Base-by-base conservation (phyloP, 2,113 vertebrate genomes). In the Toxotes jaculatrix region DNA sequence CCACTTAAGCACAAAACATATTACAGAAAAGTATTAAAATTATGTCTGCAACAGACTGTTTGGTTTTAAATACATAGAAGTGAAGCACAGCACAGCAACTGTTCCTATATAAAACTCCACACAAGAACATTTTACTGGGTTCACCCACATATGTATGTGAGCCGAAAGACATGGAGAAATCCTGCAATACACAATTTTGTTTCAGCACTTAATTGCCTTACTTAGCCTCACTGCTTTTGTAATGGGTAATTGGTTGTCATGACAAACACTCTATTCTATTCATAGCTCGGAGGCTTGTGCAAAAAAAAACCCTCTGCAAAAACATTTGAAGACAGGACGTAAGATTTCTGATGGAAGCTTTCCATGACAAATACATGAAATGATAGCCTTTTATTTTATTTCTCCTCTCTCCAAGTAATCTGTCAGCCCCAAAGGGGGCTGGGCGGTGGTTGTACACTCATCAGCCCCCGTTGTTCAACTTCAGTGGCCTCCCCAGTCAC, bases 171-270 rank as follows among this genome's bases (percentile, higher is more conserved):
- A 71, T 45, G 2, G 64, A 61, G 69, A 69, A 56, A 75, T 57
- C 45, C 27, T 60, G 70, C 71, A 75, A 83, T 49, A 80, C 76
- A 72, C 78, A 57, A 74, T 88, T 88, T 91, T 56, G 53, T 90
- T 84, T 88, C 82, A 83, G 65, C 70, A 72, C 63, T 88, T 93
- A 94, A 94, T 92, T 93, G 87, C 84, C 80, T 90, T 89, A 90
- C 83, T 90, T 91, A 91, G 79, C 80, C 78, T 83, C 78, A 78
- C 80, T 87, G 83, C 83, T 90, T 91, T 92, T 91, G 88, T 90
- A 89, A 82, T 91, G 91, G 87, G 73, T 93, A 92, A 93, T 90
- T 92, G 90, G 92, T 94, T 94, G 93, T 94, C 93, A 95, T 95
- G 94, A 93, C 93, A 92, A 93, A 92, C 77, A 85, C 70, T 86